A percentile compares a stretch with the other conserved stretches of the same genome.
These are phyloP conservation scores for Heliothis subflexa DNA, from an alignment of 1,140 invertebrate species.

Conservation along the genomic window DNA sequence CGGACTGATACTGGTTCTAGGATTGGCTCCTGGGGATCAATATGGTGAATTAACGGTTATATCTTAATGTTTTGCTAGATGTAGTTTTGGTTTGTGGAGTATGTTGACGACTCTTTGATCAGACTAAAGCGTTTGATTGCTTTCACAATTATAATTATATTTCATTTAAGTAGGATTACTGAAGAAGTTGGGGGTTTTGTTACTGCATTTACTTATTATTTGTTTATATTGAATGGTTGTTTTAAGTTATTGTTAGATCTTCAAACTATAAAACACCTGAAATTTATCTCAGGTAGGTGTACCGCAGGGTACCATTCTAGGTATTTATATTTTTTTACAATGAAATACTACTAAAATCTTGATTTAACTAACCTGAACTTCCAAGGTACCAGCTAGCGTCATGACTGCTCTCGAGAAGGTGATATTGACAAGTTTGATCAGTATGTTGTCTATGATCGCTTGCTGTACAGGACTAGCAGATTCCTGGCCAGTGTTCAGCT, in stretches of 20 bases:
- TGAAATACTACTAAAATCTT: background rate
- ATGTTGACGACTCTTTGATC: no score
- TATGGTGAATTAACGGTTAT: no score
- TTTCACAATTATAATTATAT: background rate
- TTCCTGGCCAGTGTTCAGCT: slow-evolving; percentile 76
- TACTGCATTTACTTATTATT: no score
- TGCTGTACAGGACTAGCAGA: slow-evolving; percentile 63
- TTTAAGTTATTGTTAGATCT: no score
- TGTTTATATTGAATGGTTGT: no score
- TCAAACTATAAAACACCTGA: no score
- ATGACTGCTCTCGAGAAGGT: slow-evolving; percentile 91
- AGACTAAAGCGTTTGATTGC: background rate
- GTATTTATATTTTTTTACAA: background rate
- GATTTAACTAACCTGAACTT: slow-evolving; percentile 87
- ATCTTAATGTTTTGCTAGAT: no score
- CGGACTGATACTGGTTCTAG: slow-evolving; percentile 91
- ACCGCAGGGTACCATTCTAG: background rate
- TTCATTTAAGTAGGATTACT: background rate
- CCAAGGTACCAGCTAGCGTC: slow-evolving; percentile 89
- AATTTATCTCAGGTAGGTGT: background rate
- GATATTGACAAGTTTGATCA: slow-evolving; percentile 89
- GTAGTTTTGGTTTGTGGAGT: no score
- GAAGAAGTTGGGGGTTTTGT: background rate
- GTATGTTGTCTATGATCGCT: slow-evolving; percentile 90
- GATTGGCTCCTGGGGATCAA: slow-evolving; percentile 89